These are phyloP conservation scores for Magallana nippona DNA, from an alignment of 2,888 invertebrate species.

Conservation along the genomic window DNA sequence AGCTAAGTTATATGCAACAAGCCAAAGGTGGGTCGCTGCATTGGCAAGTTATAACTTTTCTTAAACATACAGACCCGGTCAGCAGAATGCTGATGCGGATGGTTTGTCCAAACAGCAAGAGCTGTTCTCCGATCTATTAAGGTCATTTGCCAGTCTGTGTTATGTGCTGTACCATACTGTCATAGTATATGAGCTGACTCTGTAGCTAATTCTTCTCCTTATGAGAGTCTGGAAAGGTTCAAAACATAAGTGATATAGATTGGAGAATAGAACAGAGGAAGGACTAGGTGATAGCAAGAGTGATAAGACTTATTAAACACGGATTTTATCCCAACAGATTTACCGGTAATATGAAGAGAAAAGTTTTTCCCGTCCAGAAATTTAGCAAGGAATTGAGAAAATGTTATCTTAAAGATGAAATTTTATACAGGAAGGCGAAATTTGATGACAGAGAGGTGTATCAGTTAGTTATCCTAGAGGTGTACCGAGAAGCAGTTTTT, in stretches of 20 bases:
- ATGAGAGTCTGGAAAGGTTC: too few species aligned
- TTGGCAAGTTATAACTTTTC: background rate
- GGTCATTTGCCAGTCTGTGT: too few species aligned
- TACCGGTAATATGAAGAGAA: background rate
- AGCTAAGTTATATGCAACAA: constrained; percentile 26
- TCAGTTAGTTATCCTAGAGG: background rate
- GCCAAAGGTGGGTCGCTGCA: constrained; percentile 8
- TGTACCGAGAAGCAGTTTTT: background rate
- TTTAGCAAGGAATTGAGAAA: background rate
- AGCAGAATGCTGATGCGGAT: too few species aligned
- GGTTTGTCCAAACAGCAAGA: too few species aligned
- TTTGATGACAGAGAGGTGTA: background rate
- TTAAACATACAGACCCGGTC: too few species aligned
- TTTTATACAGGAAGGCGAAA: background rate
- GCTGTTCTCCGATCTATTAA: too few species aligned
- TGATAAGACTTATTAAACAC: too few species aligned
- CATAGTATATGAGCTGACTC: background rate
- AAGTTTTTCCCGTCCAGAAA: background rate
- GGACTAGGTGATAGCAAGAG: too few species aligned
- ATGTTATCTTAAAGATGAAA: background rate
- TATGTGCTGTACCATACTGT: background rate
- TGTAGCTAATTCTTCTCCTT: too few species aligned
- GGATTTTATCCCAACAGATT: too few species aligned
- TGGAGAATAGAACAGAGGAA: too few species aligned
- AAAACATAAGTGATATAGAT: too few species aligned